Conservation (phyloP, 2,888 invertebrate genomes). For the Pterostichus niger region DNA sequence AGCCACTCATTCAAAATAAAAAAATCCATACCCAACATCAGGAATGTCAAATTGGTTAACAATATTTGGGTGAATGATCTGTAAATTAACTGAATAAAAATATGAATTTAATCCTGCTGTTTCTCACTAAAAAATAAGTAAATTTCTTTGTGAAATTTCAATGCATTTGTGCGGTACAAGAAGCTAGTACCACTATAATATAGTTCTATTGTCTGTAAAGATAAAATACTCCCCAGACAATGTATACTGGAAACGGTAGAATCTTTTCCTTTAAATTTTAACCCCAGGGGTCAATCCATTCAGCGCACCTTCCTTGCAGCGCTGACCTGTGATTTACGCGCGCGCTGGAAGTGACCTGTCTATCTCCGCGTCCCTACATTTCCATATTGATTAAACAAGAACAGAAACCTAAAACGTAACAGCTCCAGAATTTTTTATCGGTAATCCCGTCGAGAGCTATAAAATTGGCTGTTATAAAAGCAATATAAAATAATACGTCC, state of each 20-base stretch:
- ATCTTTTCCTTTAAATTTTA: constrained; percentile 6
- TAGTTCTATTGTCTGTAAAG: constrained; percentile 1
- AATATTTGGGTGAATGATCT: too few species aligned
- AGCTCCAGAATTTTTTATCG: constrained; percentile 45
- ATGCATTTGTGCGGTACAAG: neutral
- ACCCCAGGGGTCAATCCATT: constrained; percentile 18
- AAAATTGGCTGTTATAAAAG: constrained; percentile 54
- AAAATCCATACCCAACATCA: too few species aligned
- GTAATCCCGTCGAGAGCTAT: constrained; percentile 27
- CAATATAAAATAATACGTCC: constrained; percentile 41
- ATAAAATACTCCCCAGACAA: constrained; percentile 1
- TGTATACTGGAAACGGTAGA: neutral
- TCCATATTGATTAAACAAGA: constrained; percentile 61
- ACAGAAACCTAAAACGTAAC: constrained; percentile 27
- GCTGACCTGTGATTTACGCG: constrained; percentile 61
- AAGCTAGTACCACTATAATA: neutral
- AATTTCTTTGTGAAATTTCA: neutral
- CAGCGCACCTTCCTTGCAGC: constrained; percentile 8
- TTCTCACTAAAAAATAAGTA: too few species aligned
- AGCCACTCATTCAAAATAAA: too few species aligned
- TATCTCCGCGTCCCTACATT: constrained; percentile 48
- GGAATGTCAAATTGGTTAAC: too few species aligned
- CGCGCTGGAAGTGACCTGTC: constrained; percentile 52
- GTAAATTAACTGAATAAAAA: too few species aligned
- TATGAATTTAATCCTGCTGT: too few species aligned